phyloP scores from a whole-genome alignment of 2,113 vertebrate species.

The Mionectes macconnelli region DNA sequence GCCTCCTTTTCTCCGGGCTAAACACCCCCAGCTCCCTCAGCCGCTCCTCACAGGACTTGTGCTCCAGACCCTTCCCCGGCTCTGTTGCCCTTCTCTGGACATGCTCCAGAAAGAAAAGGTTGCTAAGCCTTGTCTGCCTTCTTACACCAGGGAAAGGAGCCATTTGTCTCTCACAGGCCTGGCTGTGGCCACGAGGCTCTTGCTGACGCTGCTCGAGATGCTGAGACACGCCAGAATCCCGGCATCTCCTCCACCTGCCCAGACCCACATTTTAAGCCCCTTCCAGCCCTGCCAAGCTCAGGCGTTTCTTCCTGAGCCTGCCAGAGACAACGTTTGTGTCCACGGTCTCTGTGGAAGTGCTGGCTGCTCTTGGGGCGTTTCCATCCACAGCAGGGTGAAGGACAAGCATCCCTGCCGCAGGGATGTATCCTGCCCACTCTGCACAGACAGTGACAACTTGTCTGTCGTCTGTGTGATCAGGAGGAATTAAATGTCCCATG shows the following conservation, averaged over 20 bases:
- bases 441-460: neutral
- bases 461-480: neutral
- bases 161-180: neutral
- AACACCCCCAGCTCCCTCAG: neutral
- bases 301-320: neutral
- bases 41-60: neutral
- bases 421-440: neutral
- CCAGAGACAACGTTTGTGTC: rapidly evolving
- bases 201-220: rapidly evolving
- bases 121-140: neutral
- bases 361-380: neutral
- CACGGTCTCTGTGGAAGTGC: rapidly evolving
- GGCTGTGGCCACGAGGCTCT: rapidly evolving
- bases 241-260: neutral
- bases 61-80: neutral
- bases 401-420: neutral
- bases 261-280: neutral
- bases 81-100: neutral
- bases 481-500: neutral
- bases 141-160: neutral
- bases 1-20: neutral
- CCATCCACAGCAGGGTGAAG: rapidly evolving
- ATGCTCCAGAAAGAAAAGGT: neutral
- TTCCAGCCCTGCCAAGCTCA: neutral
- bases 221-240: rapidly evolving